Evolutionary conservation across 1,140 invertebrate genomes (phyloP).

Genomic region (Aplysia californica): DNA sequence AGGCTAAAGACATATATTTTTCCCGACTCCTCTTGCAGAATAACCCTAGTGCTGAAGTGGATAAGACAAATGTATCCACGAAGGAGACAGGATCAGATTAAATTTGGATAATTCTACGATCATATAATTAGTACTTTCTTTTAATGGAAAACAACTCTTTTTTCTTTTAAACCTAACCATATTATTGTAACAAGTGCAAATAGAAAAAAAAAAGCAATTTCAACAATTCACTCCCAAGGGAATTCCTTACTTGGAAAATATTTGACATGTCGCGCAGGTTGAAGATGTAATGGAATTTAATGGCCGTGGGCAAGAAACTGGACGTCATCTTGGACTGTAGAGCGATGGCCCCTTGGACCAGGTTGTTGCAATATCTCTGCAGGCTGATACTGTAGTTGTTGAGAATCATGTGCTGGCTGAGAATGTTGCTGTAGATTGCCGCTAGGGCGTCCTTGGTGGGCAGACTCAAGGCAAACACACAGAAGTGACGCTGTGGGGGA

Average conservation of each 20-base stretch:
- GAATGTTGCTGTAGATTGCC: conserved; percentile 85
- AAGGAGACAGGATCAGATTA: too few species aligned
- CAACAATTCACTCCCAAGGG: too few species aligned
- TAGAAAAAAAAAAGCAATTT: too few species aligned
- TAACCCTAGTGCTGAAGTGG: too few species aligned
- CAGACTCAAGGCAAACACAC: conserved; percentile 93
- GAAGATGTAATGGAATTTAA: conserved; percentile 97
- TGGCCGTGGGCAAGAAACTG: conserved; percentile 91
- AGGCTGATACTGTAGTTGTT: conserved; percentile 76
- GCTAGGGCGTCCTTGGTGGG: conserved; percentile 86
- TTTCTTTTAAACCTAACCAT: too few species aligned
- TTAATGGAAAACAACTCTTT: too few species aligned
- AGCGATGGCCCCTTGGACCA: conserved; percentile 84
- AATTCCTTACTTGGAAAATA: conserved; percentile 72
- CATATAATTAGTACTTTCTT: too few species aligned
- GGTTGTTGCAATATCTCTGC: conserved; percentile 74
- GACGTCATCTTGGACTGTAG: conserved; percentile 87
- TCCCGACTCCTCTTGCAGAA: too few species aligned
- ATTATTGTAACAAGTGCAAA: too few species aligned
- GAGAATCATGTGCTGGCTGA: conserved; percentile 83
- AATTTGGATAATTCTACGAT: too few species aligned
- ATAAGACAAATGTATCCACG: too few species aligned
- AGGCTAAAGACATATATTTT: too few species aligned
- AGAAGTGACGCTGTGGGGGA: conserved; percentile 84
- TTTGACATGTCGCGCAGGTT: conserved; percentile 95